Conservation (phyloP, 1,140 invertebrate species). For the Euschistus heros region DNA sequence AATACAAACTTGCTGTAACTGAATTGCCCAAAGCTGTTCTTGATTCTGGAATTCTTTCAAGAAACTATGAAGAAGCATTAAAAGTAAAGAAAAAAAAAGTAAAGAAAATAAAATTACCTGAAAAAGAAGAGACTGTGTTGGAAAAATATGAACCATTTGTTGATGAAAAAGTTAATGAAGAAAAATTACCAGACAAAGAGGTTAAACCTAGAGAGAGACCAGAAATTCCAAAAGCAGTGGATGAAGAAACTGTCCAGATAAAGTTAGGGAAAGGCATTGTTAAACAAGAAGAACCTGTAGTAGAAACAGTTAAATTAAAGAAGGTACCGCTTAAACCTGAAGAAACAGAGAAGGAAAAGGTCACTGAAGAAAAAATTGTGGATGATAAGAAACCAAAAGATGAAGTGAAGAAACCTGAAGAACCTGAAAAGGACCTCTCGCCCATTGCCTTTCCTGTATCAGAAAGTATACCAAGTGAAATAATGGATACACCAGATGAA, state of each 20-base stretch:
- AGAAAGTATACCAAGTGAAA: constrained; percentile 27
- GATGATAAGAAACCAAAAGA: constrained; percentile 29
- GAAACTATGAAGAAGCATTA: constrained; percentile 55
- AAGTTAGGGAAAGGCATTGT: constrained; percentile 35
- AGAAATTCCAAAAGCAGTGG: constrained; percentile 32
- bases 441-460: constrained; percentile 24
- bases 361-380: constrained; percentile 27
- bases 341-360: constrained; percentile 29
- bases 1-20: constrained; percentile 28
- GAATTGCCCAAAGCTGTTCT: constrained; percentile 32
- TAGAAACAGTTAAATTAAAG: constrained; percentile 29
- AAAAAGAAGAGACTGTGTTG: constrained; percentile 35
- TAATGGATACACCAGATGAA: constrained; percentile 31
- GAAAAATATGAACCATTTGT: constrained; percentile 40
- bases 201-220: constrained; percentile 34
- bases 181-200: constrained; percentile 25
- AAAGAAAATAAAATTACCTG: constrained; percentile 37
- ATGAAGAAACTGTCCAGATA: constrained; percentile 36
- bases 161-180: constrained; percentile 30
- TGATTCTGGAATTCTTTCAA: constrained; percentile 53
- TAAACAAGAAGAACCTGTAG: constrained; percentile 29
- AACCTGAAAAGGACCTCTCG: constrained; percentile 27
- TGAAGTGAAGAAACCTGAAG: constrained; percentile 29
- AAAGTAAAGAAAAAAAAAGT: constrained; percentile 48
- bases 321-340: constrained; percentile 25